A percentile compares a stretch with the other conserved stretches of the same genome.
Evolutionary conservation across 2,888 invertebrate species (phyloP).

Genomic region (Cheilosia vulpina): DNA sequence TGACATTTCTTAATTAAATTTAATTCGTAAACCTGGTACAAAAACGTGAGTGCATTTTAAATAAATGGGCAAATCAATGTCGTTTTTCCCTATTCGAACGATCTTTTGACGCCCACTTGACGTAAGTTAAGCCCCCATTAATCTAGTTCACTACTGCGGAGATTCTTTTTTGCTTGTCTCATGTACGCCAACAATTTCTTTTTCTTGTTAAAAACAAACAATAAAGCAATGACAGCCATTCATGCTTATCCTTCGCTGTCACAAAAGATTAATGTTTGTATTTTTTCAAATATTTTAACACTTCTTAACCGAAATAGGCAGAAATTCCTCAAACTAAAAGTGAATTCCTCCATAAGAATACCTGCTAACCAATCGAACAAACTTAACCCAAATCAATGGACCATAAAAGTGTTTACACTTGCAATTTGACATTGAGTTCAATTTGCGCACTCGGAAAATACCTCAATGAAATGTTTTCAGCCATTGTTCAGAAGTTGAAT

Average conservation of each 20-base stretch:
- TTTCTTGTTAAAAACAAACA: not conserved
- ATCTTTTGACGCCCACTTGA: too few relatives aligned
- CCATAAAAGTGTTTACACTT: slow-evolving; percentile 6
- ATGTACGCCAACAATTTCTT: not conserved
- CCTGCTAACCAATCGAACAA: not conserved
- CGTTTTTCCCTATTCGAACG: too few relatives aligned
- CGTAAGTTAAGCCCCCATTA: too few relatives aligned
- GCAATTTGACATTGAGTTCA: not conserved
- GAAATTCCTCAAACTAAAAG: not conserved
- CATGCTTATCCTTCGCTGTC: too few relatives aligned
- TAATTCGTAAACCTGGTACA: too few relatives aligned
- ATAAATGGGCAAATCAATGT: too few relatives aligned
- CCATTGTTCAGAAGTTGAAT: not conserved
- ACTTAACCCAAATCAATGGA: not conserved
- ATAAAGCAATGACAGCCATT: not conserved
- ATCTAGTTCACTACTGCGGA: not conserved
- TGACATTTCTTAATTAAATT: too few relatives aligned
- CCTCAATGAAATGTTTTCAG: not conserved
- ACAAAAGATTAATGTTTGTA: not conserved
- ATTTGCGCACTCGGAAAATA: slow-evolving; percentile 1
- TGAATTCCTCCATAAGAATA: not conserved
- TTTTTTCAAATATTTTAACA: not conserved
- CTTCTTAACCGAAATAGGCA: not conserved
- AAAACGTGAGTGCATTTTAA: too few relatives aligned
- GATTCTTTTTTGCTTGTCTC: not conserved